Percentiles rank a stretch among this genome's conserved stretches.
These are phyloP conservation scores for Drosophila hamatofila DNA, from an alignment of 2,888 invertebrate species.

Conservation along the genomic window DNA sequence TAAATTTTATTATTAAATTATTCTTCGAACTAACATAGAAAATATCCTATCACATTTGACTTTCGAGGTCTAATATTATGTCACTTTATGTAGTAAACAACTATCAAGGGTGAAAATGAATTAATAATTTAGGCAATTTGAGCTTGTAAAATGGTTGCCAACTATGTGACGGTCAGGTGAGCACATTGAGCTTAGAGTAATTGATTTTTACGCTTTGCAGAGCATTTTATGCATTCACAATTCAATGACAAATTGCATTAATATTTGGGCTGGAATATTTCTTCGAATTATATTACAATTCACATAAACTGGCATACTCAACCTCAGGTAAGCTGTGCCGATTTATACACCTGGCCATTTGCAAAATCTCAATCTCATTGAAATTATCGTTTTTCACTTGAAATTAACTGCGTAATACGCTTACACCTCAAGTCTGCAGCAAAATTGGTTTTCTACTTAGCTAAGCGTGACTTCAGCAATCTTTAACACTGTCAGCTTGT, in stretches of 20 bases:
- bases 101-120: background rate
- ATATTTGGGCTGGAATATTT: background rate
- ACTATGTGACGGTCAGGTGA: no score
- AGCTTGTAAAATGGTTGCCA: background rate
- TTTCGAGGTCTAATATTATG: background rate
- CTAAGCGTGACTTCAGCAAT: background rate
- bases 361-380: background rate
- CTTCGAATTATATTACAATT: background rate
- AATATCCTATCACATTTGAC: background rate
- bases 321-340: background rate
- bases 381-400: background rate
- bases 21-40: no score
- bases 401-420: background rate
- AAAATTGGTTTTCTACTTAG: slow-evolving; percentile 10
- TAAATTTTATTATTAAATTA: no score
- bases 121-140: background rate
- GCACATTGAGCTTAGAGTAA: background rate
- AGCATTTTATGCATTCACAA: background rate
- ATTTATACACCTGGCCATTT: background rate
- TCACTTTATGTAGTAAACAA: background rate
- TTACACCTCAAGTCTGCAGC: background rate
- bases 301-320: background rate
- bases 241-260: background rate
- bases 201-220: background rate
- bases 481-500: slow-evolving; percentile 15